These are phyloP conservation scores for Drosophila fulvimacula DNA, from an alignment of 2,888 invertebrate genomes.

Conservation along the genomic window DNA sequence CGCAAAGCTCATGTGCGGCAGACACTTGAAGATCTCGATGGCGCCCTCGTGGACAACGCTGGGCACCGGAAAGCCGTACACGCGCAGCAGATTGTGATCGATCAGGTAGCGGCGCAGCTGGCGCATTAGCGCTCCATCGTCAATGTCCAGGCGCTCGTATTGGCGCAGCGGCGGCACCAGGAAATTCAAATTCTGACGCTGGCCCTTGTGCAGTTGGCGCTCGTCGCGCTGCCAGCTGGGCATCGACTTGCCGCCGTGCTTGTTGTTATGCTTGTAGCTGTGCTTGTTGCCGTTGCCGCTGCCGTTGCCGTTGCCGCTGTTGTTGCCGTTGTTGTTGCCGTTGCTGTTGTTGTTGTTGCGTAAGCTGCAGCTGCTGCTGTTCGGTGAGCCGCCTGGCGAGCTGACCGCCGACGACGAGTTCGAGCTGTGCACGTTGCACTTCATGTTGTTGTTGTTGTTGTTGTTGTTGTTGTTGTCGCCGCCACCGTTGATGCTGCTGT, in stretches of 20 bases:
- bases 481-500: conserved; percentile 26
- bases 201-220: conserved; percentile 17
- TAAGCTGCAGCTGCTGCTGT: conserved; percentile 61
- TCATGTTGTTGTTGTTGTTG: conserved; percentile 20
- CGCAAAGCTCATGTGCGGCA: conserved; percentile 83
- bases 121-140: conserved; percentile 86
- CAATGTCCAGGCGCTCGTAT: conserved; percentile 79
- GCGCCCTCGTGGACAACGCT: conserved; percentile 87
- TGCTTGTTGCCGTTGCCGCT: conserved; percentile 10
- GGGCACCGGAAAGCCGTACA: conserved; percentile 90
- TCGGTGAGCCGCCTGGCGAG: conserved; percentile 77
- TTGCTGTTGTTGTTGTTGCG: conserved; percentile 18
- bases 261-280: conserved; percentile 19
- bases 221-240: conserved; percentile 23
- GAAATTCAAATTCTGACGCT: conserved; percentile 50
- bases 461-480: conserved; percentile 17
- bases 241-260: neutral
- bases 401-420: conserved; percentile 67
- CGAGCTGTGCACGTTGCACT: conserved; percentile 23
- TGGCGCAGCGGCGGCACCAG: conserved; percentile 83
- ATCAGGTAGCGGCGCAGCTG: conserved; percentile 88
- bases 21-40: conserved; percentile 88
- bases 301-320: conserved; percentile 17
- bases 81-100: conserved; percentile 87
- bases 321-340: conserved; percentile 4